Evolutionary conservation across 2,888 invertebrate species (phyloP).

Genomic region (Stegophylla sp.): DNA sequence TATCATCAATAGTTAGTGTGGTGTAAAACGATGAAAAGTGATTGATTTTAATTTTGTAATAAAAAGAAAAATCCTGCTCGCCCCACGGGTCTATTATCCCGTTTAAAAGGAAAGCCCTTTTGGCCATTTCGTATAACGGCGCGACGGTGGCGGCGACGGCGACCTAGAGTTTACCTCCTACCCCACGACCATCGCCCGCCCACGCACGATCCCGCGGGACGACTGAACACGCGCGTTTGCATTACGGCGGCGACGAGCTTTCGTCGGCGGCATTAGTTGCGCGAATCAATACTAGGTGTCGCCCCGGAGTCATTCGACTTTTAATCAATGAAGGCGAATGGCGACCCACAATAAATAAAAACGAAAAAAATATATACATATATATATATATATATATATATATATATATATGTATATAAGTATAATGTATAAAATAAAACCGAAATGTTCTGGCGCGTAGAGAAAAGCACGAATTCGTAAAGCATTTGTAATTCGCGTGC

Average conservation of each 20-base stretch:
- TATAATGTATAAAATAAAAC: too few species aligned
- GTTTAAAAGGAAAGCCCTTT: too few species aligned
- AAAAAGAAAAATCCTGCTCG: too few species aligned
- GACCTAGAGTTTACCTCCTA: not conserved
- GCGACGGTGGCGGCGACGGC: not conserved
- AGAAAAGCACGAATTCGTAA: slow-evolving; percentile 17
- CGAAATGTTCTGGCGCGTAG: slow-evolving; percentile 5
- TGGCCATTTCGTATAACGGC: too few species aligned
- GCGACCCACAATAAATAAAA: slow-evolving; percentile 49
- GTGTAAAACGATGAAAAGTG: too few species aligned
- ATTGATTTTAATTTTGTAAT: too few species aligned
- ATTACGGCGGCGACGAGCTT: slow-evolving; percentile 11
- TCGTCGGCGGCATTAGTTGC: slow-evolving; percentile 45
- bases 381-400: too few species aligned
- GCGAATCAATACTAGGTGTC: slow-evolving; percentile 56
- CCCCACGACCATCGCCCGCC: not conserved
- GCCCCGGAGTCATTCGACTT: slow-evolving; percentile 43
- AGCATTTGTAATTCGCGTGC: slow-evolving; percentile 6
- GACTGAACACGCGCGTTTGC: not conserved
- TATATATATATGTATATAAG: too few species aligned
- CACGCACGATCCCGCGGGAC: not conserved
- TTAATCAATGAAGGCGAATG: slow-evolving; percentile 57
- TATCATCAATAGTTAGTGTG: too few species aligned
- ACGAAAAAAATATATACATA: not conserved
- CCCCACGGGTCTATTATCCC: too few species aligned